Evolutionary conservation across 2,113 vertebrate species (phyloP), one percentile per base, ranked within the genome.

Genomic region (Myanophis thanlyinensis): DNA sequence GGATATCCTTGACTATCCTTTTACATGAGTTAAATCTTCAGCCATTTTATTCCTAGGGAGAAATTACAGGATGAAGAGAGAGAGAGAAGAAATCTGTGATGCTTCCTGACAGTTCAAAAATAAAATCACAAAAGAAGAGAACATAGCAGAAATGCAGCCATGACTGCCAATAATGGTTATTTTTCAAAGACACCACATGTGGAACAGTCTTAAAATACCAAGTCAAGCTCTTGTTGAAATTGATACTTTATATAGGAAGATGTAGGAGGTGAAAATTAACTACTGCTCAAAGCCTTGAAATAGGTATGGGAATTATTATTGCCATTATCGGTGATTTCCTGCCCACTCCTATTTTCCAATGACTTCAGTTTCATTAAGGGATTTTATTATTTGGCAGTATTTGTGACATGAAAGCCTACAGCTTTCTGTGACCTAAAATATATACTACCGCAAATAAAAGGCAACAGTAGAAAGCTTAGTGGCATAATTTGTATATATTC

Each of bases 391-490:
- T 92, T 46, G 89, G 94, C 51, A 90, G 46, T 54, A 84, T 95
- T 95, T 94, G 90, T 73, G 92, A 12, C 62, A 90, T 92, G 54
- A 96, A 96, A 95, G 86, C n/a, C 18, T 93, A 94, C 90, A 89
- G 89, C 7, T 87, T 6, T 30, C 8, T 87, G 47, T 87, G 94
- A 90, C 46, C 80, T 94, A 95, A 95, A 94, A 91, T 89, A 95
- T 94, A 96, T 87, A 91, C 88, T 90, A 94, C 89, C 52, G 85
- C 80, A 95, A 96, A 96, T 91, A 89, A 73, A 88, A 95, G 92
- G 56, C 93, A 95, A 90, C 2, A 94, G 40, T 62, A 94, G 93
- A 93, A 52, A 95, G 54, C 87, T 94, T 94, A 95, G 93, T 3
- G 0, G 89, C 91, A 20, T 5, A 86, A 1, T 53, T 92, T 92